Evolutionary conservation across 2,797 vertebrate genomes (phyloP).

Genomic region (Holocentrus rufus): DNA sequence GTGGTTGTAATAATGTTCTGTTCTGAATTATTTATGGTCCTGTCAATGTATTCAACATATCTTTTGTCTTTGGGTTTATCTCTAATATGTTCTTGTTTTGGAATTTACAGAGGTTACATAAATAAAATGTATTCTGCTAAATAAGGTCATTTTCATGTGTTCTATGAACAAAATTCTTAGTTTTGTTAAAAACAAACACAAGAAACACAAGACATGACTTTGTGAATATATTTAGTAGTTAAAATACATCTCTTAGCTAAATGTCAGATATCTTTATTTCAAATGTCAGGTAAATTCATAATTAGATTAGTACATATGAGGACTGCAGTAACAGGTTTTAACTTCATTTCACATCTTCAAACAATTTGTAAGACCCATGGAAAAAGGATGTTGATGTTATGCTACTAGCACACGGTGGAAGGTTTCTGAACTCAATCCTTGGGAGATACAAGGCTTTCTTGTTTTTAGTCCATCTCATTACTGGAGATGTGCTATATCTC

Average conservation of each 20-base stretch:
- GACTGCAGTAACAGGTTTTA: constrained; percentile 27
- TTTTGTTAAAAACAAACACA: constrained; percentile 52
- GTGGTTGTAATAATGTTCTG: neutral
- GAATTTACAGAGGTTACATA: constrained; percentile 23
- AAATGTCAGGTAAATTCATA: constrained; percentile 32
- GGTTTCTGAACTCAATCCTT: constrained; percentile 18
- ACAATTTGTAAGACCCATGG: constrained; percentile 32
- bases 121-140: constrained; percentile 5
- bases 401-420: constrained; percentile 24
- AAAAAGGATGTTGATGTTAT: constrained; percentile 51
- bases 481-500: constrained; percentile 14
- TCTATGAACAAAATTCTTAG: constrained; percentile 50
- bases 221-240: constrained; percentile 71
- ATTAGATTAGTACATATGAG: constrained; percentile 45
- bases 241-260: constrained; percentile 70
- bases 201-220: constrained; percentile 30
- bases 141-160: constrained; percentile 51
- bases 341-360: constrained; percentile 37
- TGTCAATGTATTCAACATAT: constrained; percentile 4
- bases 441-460: neutral
- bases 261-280: constrained; percentile 12
- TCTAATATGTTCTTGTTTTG: constrained; percentile 18
- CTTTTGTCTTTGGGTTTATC: constrained; percentile 5
- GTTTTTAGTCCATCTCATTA: constrained; percentile 13
- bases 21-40: constrained; percentile 14